Percentiles rank a stretch among this genome's conserved stretches.
These are phyloP conservation scores for Trididemnum clinides DNA, from an alignment of 23 tunicate genomes.

Conservation along the genomic window DNA sequence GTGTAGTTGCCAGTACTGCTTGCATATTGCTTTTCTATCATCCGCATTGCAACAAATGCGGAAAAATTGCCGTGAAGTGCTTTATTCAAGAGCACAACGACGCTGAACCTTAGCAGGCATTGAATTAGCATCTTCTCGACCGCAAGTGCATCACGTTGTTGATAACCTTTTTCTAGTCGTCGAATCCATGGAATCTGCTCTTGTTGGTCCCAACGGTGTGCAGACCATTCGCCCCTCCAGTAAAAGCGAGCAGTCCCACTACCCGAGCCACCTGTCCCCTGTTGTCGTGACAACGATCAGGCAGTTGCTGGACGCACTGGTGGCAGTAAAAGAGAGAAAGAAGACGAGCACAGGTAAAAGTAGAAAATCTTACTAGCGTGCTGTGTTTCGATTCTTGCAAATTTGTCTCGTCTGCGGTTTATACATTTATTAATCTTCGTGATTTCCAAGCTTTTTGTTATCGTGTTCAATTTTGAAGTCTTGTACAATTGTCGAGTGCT, in stretches of 20 bases:
- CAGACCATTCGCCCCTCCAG: conserved; percentile 50
- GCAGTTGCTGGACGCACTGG: conserved; percentile 54
- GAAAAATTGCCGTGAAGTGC: no score
- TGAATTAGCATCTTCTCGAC: not conserved
- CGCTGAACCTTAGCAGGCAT: not conserved
- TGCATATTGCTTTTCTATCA: no score
- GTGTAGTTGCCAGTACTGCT: no score
- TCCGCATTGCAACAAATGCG: no score
- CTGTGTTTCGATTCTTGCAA: no score
- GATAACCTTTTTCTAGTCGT: conserved; percentile 32
- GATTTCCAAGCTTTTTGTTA: no score
- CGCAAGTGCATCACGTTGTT: not conserved
- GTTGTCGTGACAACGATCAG: conserved; percentile 44
- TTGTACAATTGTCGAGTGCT: no score
- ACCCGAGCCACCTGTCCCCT: conserved; percentile 19
- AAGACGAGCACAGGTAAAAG: no score
- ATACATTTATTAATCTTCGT: no score
- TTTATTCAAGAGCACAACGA: not conserved
- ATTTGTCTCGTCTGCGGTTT: no score
- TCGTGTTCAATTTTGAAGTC: no score
- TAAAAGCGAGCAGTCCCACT: conserved; percentile 10
- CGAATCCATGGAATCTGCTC: conserved; percentile 57
- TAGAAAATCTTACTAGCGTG: no score
- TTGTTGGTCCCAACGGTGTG: conserved; percentile 45
- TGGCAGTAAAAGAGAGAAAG: conserved; percentile 36